Conservation (phyloP, 2,888 invertebrate genomes). For the Scrobipalpa atriplicella region DNA sequence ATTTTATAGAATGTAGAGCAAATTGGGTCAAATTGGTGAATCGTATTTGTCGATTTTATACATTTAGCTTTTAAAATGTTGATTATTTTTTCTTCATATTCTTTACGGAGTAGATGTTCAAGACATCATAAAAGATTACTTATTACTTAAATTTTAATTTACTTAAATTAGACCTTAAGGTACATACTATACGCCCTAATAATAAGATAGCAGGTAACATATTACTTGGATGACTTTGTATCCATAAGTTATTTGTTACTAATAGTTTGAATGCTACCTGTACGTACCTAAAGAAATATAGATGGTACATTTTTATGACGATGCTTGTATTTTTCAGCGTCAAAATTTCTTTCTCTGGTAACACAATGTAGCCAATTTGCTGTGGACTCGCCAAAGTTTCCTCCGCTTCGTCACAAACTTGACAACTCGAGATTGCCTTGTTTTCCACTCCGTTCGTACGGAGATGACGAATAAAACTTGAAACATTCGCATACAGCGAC, state of each 20-base stretch:
- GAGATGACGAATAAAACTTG: constrained; percentile 65
- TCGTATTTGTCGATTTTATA: background rate
- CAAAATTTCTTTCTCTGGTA: constrained; percentile 45
- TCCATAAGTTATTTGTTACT: no score
- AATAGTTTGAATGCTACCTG: no score
- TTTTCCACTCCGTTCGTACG: constrained; percentile 62
- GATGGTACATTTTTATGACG: background rate
- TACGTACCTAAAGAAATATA: no score
- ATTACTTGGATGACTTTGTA: no score
- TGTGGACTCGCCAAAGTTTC: constrained; percentile 57
- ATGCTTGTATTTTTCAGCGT: constrained; percentile 36
- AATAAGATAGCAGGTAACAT: no score
- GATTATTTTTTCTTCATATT: no score
- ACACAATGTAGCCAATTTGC: constrained; percentile 73
- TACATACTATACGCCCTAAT: no score
- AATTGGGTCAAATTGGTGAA: background rate
- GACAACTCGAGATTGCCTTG: constrained; percentile 66
- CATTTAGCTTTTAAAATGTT: background rate
- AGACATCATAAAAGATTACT: no score
- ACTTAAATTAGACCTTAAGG: no score
- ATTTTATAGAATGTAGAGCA: constrained; percentile 18
- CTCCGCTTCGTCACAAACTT: constrained; percentile 57
- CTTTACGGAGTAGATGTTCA: no score
- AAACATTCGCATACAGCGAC: constrained; percentile 36
- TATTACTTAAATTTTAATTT: no score